These are phyloP conservation scores for Apis cerana DNA, from an alignment of 1,140 invertebrate genomes.

Conservation along the genomic window DNA sequence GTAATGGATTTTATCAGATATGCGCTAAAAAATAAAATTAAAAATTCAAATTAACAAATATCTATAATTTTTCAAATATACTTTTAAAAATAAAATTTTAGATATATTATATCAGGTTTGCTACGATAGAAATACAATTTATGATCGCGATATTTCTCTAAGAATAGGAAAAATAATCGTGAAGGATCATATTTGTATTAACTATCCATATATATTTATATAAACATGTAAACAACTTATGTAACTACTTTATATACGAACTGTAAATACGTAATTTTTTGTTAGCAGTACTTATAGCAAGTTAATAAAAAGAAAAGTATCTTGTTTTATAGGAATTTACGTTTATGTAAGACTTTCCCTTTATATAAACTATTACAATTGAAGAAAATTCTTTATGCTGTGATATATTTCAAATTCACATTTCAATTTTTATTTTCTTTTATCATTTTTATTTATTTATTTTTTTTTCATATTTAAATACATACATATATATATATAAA, in stretches of 20 bases:
- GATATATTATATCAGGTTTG: neutral
- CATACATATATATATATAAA: no score
- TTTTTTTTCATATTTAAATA: neutral
- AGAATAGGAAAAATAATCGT: neutral
- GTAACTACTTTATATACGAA: conserved; percentile 39
- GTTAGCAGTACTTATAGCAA: neutral
- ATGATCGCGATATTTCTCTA: conserved; percentile 10
- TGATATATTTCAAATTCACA: conserved; percentile 1
- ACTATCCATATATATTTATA: neutral
- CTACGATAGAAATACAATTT: neutral
- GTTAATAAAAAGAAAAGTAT: neutral
- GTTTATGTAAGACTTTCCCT: neutral
- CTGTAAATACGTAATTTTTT: conserved; percentile 47
- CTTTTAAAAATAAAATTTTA: neutral
- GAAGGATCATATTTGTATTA: neutral
- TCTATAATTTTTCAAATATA: neutral
- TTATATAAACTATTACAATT: neutral
- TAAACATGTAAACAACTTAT: conserved; percentile 38
- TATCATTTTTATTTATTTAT: no score
- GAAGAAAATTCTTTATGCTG: neutral
- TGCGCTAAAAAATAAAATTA: neutral
- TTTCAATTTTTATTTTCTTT: no score
- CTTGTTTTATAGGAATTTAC: neutral
- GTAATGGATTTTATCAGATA: neutral
- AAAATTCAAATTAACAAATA: neutral